Conservation (phyloP, 2,113 vertebrate species). For the Amblyopsis rosae region DNA sequence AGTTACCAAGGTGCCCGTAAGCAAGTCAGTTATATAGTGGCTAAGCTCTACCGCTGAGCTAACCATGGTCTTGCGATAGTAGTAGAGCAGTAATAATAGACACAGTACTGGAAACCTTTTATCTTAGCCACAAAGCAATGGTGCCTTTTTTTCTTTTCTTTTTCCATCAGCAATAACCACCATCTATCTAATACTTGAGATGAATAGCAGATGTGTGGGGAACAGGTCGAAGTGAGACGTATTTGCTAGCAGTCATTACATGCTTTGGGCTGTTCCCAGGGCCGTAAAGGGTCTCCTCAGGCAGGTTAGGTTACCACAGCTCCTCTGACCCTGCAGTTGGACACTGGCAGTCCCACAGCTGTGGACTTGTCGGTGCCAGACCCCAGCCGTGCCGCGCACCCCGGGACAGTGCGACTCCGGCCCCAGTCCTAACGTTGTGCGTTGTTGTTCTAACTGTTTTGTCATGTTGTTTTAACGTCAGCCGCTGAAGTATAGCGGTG, state of each 20-base stretch:
- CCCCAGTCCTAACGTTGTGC: constrained; percentile 22
- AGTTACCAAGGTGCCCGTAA: neutral
- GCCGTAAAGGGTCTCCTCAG: constrained; percentile 42
- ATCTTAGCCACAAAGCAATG: neutral
- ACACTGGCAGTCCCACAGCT: constrained; percentile 69
- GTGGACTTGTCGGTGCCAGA: constrained; percentile 74
- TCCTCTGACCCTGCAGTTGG: constrained; percentile 58
- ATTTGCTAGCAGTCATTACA: constrained; percentile 38
- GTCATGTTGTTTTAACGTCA: constrained; percentile 42
- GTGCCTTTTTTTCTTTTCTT: too few species aligned
- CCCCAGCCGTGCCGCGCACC: constrained; percentile 64
- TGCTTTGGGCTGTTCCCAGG: constrained; percentile 47
- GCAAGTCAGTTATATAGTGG: neutral
- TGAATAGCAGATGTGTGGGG: constrained; percentile 15
- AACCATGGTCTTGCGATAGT: neutral
- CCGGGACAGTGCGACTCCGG: constrained; percentile 38
- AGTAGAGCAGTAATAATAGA: too few species aligned
- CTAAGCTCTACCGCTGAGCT: neutral
- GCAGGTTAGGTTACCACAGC: constrained; percentile 69
- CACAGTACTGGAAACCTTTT: neutral
- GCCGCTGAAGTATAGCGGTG: constrained; percentile 34
- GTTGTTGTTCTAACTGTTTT: constrained; percentile 56
- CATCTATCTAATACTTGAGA: neutral
- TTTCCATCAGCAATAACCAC: too few species aligned
- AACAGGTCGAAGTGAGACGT: constrained; percentile 12